Evolutionary conservation across 2,888 invertebrate genomes (phyloP), one percentile per base, ranked within the genome.

Genomic region (Baronia brevicornis): DNA sequence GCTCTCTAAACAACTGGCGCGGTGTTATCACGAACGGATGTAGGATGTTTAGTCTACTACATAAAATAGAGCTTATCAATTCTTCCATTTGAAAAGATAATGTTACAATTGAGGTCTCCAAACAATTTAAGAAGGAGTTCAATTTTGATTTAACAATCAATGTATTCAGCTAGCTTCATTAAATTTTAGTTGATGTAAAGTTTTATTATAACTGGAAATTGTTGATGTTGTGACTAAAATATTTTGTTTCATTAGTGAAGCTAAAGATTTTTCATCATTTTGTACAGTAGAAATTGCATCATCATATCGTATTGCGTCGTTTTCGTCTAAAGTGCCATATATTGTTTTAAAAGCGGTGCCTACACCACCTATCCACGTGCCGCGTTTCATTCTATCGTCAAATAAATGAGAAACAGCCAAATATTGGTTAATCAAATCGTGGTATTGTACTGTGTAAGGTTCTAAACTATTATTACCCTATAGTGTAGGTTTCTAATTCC

Each of bases 261-360:
- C 33, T 11, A 46, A 10, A 17, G 15, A 37, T 10, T 43, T 41
- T 24, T 44, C 18, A 2, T 41, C 21, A 18, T 39, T 27, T 22
- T 46, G 36, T 8, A 46, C 1, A 13, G 10, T 13, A 10, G 30
- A 10, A 7, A 52, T 46, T 3, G 47, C 44, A 1, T 39, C 20
- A 17, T 50, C 31, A 24, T 47, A 51, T 15, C 28, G 41, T 0
- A 45, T 6, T 6, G 36, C 48, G 22, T 51, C 48, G 5, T 48
- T 24, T 33, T 50, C 48, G 9, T 50, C 42, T 13, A 51, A 15
- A 17, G 51, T 45, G 1, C 49, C 51, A 23, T 48, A 48, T n/a
- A 50, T 29, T 10, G 39, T 29, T 43, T 51, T 51, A 5, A 41
- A 28, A 1, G 41, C 11, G 4, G 40, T 34, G 1, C 51, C 51